Conservation (phyloP, 2,888 invertebrate species). For the Lumbricus terrestris region DNA sequence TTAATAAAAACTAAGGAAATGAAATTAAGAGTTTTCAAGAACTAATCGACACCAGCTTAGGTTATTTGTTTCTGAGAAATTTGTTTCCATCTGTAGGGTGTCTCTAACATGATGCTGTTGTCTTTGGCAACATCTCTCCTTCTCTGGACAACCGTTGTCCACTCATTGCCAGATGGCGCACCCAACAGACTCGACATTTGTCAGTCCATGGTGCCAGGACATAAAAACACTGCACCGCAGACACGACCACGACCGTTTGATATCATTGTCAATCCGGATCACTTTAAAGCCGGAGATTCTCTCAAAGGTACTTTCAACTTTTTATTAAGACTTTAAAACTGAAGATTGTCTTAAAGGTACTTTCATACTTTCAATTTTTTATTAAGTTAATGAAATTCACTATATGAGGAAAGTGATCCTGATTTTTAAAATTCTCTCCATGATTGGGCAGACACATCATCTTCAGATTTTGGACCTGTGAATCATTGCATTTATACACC, state of each 20-base stretch:
- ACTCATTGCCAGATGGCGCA: neutral
- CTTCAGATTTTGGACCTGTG: neutral
- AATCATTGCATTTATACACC: neutral
- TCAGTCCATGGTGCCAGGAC: constrained; percentile 26
- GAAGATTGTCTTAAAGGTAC: too few species aligned
- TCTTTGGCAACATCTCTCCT: neutral
- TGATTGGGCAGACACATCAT: too few species aligned
- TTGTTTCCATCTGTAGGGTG: neutral
- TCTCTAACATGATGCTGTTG: neutral
- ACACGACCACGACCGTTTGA: constrained; percentile 26
- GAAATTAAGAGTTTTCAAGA: neutral
- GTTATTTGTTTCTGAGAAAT: neutral
- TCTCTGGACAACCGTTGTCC: neutral
- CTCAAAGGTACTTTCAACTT: constrained; percentile 25
- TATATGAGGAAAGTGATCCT: neutral
- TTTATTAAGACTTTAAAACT: neutral
- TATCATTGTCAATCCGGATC: constrained; percentile 23
- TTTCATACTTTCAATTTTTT: too few species aligned
- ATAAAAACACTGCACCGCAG: constrained; percentile 17
- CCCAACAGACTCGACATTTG: constrained; percentile 20
- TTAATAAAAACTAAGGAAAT: neutral
- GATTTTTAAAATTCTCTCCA: neutral
- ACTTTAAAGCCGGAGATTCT: constrained; percentile 24
- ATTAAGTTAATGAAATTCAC: too few species aligned
- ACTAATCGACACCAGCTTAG: neutral